These are phyloP conservation scores for Polia nebulosa DNA, from an alignment of 2,888 invertebrate species.

Conservation along the genomic window DNA sequence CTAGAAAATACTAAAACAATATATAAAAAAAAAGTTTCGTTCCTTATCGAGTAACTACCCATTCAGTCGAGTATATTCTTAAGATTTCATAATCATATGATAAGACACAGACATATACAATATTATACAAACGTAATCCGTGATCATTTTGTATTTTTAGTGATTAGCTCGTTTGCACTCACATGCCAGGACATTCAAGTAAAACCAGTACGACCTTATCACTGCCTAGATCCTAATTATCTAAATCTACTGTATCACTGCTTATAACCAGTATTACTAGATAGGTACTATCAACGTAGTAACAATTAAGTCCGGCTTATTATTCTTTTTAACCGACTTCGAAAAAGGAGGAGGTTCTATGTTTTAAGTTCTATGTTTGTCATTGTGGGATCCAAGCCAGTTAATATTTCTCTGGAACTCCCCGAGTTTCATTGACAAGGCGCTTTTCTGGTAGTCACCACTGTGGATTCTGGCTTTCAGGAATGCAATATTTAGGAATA, in stretches of 20 bases:
- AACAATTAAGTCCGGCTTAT: neutral
- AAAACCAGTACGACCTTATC: neutral
- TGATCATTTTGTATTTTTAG: neutral
- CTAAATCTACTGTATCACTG: neutral
- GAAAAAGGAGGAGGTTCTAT: no score
- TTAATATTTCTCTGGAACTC: no score
- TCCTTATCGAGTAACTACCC: neutral
- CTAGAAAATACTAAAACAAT: neutral
- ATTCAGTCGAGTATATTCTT: neutral
- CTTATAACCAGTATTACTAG: neutral
- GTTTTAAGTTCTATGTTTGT: no score
- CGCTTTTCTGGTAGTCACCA: no score
- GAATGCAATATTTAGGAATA: no score
- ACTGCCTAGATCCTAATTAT: conserved; percentile 1
- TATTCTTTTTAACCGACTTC: neutral
- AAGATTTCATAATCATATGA: neutral
- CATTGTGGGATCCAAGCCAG: no score
- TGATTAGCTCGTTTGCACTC: neutral
- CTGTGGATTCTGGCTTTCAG: no score
- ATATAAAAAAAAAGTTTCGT: neutral
- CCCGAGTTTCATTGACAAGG: no score
- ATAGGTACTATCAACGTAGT: neutral
- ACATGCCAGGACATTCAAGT: neutral
- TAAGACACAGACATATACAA: neutral
- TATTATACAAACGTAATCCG: neutral